Evolutionary conservation across 2,797 vertebrate genomes (phyloP).

Genomic region (Chloroceryle inda): DNA sequence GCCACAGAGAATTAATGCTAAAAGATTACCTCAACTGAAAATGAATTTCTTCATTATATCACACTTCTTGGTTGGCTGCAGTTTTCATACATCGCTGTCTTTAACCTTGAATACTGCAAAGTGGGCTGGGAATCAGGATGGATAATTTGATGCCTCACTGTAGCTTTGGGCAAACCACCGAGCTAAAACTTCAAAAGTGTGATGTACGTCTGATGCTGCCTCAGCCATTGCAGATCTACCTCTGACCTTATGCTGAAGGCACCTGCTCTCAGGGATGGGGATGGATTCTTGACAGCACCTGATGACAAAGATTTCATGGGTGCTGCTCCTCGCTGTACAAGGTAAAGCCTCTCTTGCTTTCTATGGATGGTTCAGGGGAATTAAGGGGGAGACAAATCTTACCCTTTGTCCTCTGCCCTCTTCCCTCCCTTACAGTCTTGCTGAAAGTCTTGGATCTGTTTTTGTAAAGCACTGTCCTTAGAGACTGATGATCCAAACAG

Average conservation of each 20-base stretch:
- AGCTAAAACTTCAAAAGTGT: not conserved
- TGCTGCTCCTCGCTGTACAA: not conserved
- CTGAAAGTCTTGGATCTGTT: not conserved
- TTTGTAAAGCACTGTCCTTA: not conserved
- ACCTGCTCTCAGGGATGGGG: too few species aligned
- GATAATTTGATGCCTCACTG: not conserved
- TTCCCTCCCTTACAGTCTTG: fast-evolving
- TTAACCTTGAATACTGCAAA: not conserved
- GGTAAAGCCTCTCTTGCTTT: not conserved
- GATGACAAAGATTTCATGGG: not conserved
- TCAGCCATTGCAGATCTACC: not conserved
- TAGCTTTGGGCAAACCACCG: not conserved
- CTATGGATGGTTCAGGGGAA: not conserved
- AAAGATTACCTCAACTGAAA: not conserved
- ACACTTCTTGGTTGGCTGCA: not conserved
- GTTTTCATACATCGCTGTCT: not conserved
- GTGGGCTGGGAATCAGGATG: not conserved
- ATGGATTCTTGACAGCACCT: not conserved
- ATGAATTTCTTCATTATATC: not conserved
- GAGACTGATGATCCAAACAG: not conserved
- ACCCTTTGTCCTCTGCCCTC: not conserved
- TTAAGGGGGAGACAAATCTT: not conserved
- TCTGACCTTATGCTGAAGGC: not conserved
- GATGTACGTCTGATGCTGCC: not conserved
- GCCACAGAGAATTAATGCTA: not conserved